Conservation (phyloP, 2,888 invertebrate genomes). For the Agrotis ipsilon region DNA sequence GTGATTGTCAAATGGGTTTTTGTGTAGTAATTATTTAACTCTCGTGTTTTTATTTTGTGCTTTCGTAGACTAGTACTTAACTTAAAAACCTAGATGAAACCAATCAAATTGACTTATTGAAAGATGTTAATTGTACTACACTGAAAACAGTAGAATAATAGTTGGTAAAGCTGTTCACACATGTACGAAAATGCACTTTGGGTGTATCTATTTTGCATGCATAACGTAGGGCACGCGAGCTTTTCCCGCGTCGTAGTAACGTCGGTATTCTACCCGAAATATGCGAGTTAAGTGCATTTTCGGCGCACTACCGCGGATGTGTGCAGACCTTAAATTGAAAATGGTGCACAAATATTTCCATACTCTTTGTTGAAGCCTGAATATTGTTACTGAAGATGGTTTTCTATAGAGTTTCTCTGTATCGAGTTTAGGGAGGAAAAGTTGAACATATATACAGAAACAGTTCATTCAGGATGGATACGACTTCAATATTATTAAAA, state of each 20-base stretch:
- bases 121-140: no score
- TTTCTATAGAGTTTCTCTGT: neutral
- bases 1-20: neutral
- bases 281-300: slow-evolving; percentile 39
- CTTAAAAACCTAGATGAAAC: neutral
- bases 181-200: slow-evolving; percentile 31
- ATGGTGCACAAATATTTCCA: slow-evolving; percentile 9
- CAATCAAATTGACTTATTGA: no score
- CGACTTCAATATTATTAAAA: no score
- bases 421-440: neutral
- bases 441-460: neutral
- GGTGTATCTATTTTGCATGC: slow-evolving; percentile 42
- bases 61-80: no score
- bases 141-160: neutral
- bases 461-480: neutral
- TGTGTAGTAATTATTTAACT: slow-evolving; percentile 5
- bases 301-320: slow-evolving; percentile 10
- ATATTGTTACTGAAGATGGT: slow-evolving; percentile 9
- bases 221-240: slow-evolving; percentile 25
- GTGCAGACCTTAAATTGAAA: slow-evolving; percentile 16
- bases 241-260: slow-evolving; percentile 12
- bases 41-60: neutral
- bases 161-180: neutral
- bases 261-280: slow-evolving; percentile 24
- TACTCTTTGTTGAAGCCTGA: neutral